A percentile compares a stretch with the other conserved stretches of the same genome.
Evolutionary conservation across 2,888 invertebrate genomes (phyloP).

Genomic region (Lochmaea crataegi): DNA sequence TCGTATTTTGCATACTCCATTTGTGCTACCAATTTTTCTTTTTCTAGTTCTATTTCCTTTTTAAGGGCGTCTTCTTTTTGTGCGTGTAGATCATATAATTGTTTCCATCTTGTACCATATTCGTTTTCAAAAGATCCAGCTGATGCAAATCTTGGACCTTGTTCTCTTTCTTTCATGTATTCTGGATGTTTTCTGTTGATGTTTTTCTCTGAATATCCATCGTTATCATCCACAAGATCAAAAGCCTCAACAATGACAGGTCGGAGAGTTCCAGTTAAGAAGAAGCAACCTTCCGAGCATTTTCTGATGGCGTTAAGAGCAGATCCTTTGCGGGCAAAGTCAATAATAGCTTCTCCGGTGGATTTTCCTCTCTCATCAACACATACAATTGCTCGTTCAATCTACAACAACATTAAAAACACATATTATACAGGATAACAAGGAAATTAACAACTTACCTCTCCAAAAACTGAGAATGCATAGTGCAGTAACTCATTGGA

Average conservation of each 20-base stretch:
- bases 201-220: constrained; percentile 88
- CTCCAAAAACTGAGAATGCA: constrained; percentile 90
- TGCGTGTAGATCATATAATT: constrained; percentile 90
- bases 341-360: constrained; percentile 97
- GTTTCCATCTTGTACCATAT: constrained; percentile 97
- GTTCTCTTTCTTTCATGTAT: constrained; percentile 83
- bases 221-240: constrained; percentile 92
- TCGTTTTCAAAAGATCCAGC: constrained; percentile 92
- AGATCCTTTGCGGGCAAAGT: constrained; percentile 92
- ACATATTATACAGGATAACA: background rate
- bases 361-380: constrained; percentile 97
- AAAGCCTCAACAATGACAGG: constrained; percentile 93
- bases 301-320: constrained; percentile 89
- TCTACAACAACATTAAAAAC: constrained; percentile 28
- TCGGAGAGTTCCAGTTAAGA: constrained; percentile 82
- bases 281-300: constrained; percentile 93
- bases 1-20: constrained; percentile 93
- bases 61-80: constrained; percentile 91
- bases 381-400: constrained; percentile 89
- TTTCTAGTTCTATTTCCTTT: constrained; percentile 89
- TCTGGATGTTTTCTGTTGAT: constrained; percentile 78
- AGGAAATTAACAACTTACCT: constrained; percentile 62
- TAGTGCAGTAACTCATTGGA: constrained; percentile 94
- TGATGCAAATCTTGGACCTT: constrained; percentile 89
- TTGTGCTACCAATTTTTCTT: constrained; percentile 94